These are phyloP conservation scores for Mastomys natalensis DNA, from an alignment of 2,113 vertebrate genomes.

Conservation along the genomic window DNA sequence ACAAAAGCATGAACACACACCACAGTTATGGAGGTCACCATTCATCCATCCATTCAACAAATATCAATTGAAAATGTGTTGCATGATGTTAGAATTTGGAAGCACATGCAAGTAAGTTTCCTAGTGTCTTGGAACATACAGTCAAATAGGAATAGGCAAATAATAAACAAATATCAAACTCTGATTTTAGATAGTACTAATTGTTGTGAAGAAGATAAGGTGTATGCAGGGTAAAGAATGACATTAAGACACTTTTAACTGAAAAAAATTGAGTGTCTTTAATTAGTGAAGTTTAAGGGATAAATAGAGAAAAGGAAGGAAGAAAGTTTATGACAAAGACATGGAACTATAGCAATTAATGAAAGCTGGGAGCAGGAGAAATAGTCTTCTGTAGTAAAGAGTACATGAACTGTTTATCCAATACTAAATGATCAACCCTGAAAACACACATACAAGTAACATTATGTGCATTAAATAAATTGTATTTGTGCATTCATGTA, in stretches of 20 bases:
- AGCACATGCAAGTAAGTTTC: background rate
- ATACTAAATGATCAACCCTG: background rate
- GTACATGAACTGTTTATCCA: background rate
- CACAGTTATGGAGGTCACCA: background rate
- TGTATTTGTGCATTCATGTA: background rate
- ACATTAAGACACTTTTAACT: background rate
- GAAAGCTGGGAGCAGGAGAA: background rate
- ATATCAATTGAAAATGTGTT: background rate
- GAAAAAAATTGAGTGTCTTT: background rate
- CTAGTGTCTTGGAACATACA: background rate
- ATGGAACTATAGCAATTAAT: background rate
- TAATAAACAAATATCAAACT: constrained; percentile 23
- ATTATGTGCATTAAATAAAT: background rate
- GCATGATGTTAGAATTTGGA: background rate
- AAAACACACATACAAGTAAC: too few relatives aligned
- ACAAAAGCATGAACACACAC: background rate
- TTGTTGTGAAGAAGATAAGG: background rate
- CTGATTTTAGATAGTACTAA: background rate
- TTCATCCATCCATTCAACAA: background rate
- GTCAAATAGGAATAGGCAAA: background rate
- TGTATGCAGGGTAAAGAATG: background rate
- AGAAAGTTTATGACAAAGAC: background rate
- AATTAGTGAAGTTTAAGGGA: background rate
- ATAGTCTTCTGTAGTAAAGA: background rate
- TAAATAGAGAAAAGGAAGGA: background rate